Evolutionary conservation across 2,888 invertebrate genomes (phyloP), one percentile per base, ranked within the genome.

Genomic region (Chrysolina oricalcia): DNA sequence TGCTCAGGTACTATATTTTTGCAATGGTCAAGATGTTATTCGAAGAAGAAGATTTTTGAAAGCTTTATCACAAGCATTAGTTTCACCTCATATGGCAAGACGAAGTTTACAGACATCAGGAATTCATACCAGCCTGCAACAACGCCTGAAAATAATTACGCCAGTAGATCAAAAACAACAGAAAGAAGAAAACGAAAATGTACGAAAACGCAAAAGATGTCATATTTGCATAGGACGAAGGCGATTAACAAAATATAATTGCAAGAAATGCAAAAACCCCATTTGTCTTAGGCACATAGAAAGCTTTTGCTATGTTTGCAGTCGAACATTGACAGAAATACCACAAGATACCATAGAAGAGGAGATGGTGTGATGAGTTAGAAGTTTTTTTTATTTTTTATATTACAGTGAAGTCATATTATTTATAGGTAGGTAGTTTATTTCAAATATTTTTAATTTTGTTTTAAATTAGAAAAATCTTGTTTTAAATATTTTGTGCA

Each of bases 81-180:
- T 40, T 40, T 40, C 40, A 5, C 40, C 48, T 48, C 6, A 48
- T 48, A 48, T 48, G 48, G 48, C n/a, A 41, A 41, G 5, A 13
- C 41, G 48, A 48, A 48, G 48, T 48, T 48, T n/a, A 48, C 48
- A 48, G 48, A 48, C n/a, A n/a, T n/a, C n/a, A n/a, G n/a, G n/a
- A n/a, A n/a, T n/a, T n/a, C n/a, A n/a, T n/a, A n/a, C n/a, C n/a
- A n/a, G n/a, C n/a, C n/a, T n/a, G n/a, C n/a, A n/a, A n/a, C n/a
- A n/a, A n/a, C n/a, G n/a, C n/a, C n/a, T n/a, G n/a, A n/a, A n/a
- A n/a, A n/a, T n/a, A n/a, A n/a, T n/a, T n/a, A n/a, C n/a, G n/a
- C n/a, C 48, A 48, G 4, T 48, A 48, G 48, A 48, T 13, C 48
- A 48, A 17, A n/a, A 48, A 48, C 48, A 48, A 17, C 48, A 48